Base-by-base conservation (phyloP, 2,888 invertebrate species). In the Copidosoma aretas region DNA sequence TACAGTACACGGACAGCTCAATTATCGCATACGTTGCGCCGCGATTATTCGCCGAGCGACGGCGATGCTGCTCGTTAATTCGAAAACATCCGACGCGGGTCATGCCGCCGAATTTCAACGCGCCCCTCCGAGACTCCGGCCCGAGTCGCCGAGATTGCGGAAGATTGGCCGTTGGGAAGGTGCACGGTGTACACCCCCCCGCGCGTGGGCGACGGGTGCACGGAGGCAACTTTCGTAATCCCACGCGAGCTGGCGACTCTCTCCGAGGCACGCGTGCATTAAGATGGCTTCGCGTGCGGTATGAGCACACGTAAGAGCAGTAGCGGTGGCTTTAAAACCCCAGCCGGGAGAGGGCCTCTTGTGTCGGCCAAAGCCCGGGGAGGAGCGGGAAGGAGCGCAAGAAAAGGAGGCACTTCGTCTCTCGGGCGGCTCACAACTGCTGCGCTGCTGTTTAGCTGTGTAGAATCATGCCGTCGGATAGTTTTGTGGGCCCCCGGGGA, bases 401-500 rank as follows among this genome's bases (percentile, higher is more conserved):
- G 39, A n/a, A 54, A 21, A n/a, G 46, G 63, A 54, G 25, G 52
- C 46, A 12, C 25, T n/a, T 57, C 51, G 49, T 51, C 43, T 46
- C 43, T 65, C 25, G 65, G 46, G 60, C 51, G 32, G 4, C 57
- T 39, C 58, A 56, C 32, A 64, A 51, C 54, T 43, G 25, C 49
- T 49, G 32, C 32, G 32, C 32, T 32, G 32, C 32, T 32, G 8
- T 32, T 32, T 32, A 32, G 17, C 51, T 25, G 10, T 58, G n/a
- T n/a, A n/a, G n/a, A n/a, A n/a, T n/a, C n/a, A n/a, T 64, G 60
- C 70, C 60, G 61, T 5, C 46, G 78, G 76, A 77, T 78, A 78
- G 79, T 77, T 79, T 70, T 74, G 68, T 77, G 77, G 73, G 73
- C 75, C 10, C 41, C 10, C 41, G 41, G 8, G 14, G 41, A n/a